These are phyloP conservation scores for Rugalucina vietnamica DNA, from an alignment of 2,888 invertebrate genomes.

Conservation along the genomic window DNA sequence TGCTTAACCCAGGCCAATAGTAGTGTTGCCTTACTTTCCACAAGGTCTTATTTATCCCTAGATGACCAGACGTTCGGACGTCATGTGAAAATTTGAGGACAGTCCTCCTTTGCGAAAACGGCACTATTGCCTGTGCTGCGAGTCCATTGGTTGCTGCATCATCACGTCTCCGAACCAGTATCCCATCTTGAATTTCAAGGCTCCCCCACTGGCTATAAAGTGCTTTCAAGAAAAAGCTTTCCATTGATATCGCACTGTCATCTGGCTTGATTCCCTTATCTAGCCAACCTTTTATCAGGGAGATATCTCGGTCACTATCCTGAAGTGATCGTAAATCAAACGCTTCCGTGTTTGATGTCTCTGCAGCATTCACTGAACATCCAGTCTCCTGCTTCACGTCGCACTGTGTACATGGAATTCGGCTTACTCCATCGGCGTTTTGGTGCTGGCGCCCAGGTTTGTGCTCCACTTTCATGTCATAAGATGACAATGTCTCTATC, in stretches of 20 bases:
- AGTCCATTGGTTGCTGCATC: too few species aligned
- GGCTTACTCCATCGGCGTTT: constrained; percentile 37
- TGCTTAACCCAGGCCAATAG: constrained; percentile 28
- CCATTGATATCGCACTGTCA: too few species aligned
- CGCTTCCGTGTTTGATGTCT: not conserved
- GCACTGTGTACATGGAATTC: constrained; percentile 55
- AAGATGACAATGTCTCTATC: too few species aligned
- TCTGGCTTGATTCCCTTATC: not conserved
- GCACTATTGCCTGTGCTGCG: too few species aligned
- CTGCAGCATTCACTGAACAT: not conserved
- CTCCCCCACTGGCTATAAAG: too few species aligned
- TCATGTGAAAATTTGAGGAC: not conserved
- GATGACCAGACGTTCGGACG: constrained; percentile 10
- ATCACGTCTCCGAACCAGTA: too few species aligned
- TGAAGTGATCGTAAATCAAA: not conserved
- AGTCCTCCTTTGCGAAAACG: too few species aligned
- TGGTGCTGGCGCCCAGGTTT: constrained; percentile 35
- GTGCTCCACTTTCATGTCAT: constrained; percentile 47
- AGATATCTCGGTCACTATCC: not conserved
- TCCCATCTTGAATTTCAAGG: too few species aligned
- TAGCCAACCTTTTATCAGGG: not conserved
- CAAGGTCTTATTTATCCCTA: constrained; percentile 26
- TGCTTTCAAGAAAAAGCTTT: too few species aligned
- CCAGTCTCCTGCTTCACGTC: too few species aligned
- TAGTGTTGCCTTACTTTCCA: not conserved